Evolutionary conservation across 2,113 vertebrate genomes (phyloP).

Genomic region (Pungitius pungitius): DNA sequence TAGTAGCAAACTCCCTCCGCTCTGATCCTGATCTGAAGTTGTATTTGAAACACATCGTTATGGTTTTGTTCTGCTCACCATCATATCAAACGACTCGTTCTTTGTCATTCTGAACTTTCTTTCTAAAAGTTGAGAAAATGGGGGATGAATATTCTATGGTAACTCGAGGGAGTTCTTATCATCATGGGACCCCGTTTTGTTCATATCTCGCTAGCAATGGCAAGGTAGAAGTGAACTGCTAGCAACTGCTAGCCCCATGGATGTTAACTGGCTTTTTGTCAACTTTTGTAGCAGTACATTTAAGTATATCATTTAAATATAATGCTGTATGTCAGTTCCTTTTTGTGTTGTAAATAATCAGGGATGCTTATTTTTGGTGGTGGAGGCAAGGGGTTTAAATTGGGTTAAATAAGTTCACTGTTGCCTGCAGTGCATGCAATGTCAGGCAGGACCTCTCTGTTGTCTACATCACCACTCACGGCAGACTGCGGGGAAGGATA

Average conservation of each 20-base stretch:
- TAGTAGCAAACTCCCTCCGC: constrained; percentile 54
- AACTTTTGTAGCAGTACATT: not conserved
- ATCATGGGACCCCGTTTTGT: not conserved
- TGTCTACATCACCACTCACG: constrained; percentile 42
- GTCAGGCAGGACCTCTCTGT: constrained; percentile 35
- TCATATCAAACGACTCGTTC: constrained; percentile 22
- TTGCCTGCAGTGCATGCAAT: constrained; percentile 29
- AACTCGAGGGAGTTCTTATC: not conserved
- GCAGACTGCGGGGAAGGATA: constrained; percentile 45
- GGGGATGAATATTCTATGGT: not conserved
- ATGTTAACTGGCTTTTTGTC: not conserved
- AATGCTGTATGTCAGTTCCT: not conserved
- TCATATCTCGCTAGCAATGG: not conserved
- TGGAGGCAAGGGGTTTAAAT: constrained; percentile 6
- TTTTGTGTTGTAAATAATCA: not conserved
- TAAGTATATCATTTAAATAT: not conserved
- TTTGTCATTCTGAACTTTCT: constrained; percentile 24
- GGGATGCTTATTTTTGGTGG: not conserved
- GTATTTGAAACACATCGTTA: constrained; percentile 51
- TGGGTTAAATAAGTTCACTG: constrained; percentile 24
- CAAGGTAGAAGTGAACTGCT: not conserved
- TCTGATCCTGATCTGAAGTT: constrained; percentile 60
- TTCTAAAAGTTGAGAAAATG: not conserved
- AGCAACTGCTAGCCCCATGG: not conserved
- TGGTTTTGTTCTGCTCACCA: constrained; percentile 50